These are phyloP conservation scores for Heterodera schachtii DNA, from an alignment of 1,140 invertebrate genomes.

Conservation along the genomic window DNA sequence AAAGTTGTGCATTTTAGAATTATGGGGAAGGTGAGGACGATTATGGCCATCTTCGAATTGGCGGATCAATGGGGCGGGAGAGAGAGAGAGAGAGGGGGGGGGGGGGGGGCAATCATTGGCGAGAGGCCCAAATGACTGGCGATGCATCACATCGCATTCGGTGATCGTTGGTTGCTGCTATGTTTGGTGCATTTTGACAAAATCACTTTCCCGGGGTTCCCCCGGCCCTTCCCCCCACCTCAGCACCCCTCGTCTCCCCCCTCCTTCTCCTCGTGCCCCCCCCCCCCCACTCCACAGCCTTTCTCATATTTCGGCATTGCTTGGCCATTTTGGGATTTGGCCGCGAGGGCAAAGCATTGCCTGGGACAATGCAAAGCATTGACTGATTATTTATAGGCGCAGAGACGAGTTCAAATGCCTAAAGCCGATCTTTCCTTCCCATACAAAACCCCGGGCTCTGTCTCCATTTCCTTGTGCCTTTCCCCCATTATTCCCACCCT, in stretches of 20 bases:
- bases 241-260: neutral
- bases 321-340: neutral
- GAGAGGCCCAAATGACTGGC: too few relatives aligned
- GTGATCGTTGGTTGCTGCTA: too few relatives aligned
- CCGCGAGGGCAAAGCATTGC: neutral
- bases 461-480: neutral
- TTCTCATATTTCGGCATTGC: conserved; percentile 9
- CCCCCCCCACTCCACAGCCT: neutral
- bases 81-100: too few relatives aligned
- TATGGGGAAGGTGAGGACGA: too few relatives aligned
- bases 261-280: neutral
- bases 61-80: neutral
- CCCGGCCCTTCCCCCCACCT: neutral
- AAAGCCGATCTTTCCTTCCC: neutral
- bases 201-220: too few relatives aligned
- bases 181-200: too few relatives aligned
- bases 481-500: neutral
- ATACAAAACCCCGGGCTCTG: neutral
- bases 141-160: too few relatives aligned
- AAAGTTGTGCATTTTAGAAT: too few relatives aligned
- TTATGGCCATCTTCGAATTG: neutral
- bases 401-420: neutral
- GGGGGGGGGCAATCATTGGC: too few relatives aligned
- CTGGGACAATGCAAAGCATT: neutral
- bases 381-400: neutral